Conservation (phyloP, 2,888 invertebrate genomes). For the Camponotus fellah region DNA sequence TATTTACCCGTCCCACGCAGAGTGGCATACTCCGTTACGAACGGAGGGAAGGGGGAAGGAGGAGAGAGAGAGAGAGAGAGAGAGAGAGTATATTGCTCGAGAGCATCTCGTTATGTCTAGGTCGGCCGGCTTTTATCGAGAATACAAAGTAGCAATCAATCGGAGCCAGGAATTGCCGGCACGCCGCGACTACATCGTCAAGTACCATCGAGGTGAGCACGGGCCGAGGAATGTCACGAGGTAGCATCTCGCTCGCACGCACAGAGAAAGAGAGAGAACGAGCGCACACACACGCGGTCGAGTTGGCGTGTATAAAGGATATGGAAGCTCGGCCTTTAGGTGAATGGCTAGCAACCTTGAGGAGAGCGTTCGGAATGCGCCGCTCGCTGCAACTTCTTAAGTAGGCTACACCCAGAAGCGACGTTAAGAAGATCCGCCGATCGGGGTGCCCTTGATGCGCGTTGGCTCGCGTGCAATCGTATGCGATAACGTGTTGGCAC, state of each 20-base stretch:
- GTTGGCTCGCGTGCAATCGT: background rate
- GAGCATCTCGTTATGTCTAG: background rate
- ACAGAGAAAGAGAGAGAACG: background rate
- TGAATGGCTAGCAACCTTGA: constrained; percentile 82
- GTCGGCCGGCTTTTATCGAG: constrained; percentile 8
- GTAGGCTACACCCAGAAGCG: constrained; percentile 51
- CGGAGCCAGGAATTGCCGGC: constrained; percentile 40
- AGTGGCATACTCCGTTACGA: background rate
- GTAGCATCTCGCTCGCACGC: constrained; percentile 6
- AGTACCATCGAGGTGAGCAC: background rate
- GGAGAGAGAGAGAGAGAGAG: background rate
- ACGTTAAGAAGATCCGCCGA: constrained; percentile 10
- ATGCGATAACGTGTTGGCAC: constrained; percentile 22
- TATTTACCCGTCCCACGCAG: background rate
- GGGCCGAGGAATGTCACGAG: constrained; percentile 32
- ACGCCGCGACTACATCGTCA: constrained; percentile 47
- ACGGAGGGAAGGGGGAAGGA: background rate
- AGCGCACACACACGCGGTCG: constrained; percentile 3
- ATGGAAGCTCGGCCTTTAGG: constrained; percentile 79
- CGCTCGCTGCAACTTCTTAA: constrained; percentile 76
- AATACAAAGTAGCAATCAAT: constrained; percentile 52
- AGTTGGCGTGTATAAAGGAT: constrained; percentile 52
- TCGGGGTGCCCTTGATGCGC: background rate
- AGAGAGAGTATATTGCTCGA: background rate
- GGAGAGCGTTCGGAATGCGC: constrained; percentile 79